These are phyloP conservation scores for Gasterosteus aculeatus DNA, from an alignment of 2,113 vertebrate genomes.

Conservation along the genomic window DNA sequence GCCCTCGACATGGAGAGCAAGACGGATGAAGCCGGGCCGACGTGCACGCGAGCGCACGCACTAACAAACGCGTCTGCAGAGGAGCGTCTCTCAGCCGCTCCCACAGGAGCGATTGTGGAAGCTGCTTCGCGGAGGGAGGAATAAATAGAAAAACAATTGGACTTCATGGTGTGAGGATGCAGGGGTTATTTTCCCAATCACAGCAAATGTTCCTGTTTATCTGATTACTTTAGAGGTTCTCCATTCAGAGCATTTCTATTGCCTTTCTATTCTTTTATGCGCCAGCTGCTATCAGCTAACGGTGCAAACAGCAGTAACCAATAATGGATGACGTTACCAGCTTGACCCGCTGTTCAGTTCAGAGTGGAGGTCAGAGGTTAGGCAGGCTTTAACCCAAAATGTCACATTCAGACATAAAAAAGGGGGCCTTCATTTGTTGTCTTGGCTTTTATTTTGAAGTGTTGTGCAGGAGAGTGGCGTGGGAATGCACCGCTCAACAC, in stretches of 20 bases:
- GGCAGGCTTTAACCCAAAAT: no score
- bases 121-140: slow-evolving; percentile 41
- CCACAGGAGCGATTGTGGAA: slow-evolving; percentile 52
- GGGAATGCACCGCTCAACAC: no score
- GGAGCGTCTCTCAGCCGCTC: slow-evolving; percentile 47
- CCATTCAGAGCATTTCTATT: background rate
- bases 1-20: slow-evolving; percentile 48
- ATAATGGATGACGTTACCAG: no score
- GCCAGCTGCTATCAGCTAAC: background rate
- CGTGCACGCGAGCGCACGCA: background rate
- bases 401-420: no score
- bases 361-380: no score
- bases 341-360: no score
- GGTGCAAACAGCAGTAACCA: no score
- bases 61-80: slow-evolving; percentile 36
- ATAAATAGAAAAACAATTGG: slow-evolving; percentile 67
- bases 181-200: slow-evolving; percentile 63
- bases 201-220: slow-evolving; percentile 29
- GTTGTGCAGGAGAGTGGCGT: no score
- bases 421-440: no score
- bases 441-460: no score
- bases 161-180: slow-evolving; percentile 55
- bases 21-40: slow-evolving; percentile 48
- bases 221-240: background rate
- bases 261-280: background rate